Percentiles rank a stretch among this genome's conserved stretches.
These are phyloP conservation scores for Alcis repandata DNA, from an alignment of 2,888 invertebrate species.

Conservation along the genomic window DNA sequence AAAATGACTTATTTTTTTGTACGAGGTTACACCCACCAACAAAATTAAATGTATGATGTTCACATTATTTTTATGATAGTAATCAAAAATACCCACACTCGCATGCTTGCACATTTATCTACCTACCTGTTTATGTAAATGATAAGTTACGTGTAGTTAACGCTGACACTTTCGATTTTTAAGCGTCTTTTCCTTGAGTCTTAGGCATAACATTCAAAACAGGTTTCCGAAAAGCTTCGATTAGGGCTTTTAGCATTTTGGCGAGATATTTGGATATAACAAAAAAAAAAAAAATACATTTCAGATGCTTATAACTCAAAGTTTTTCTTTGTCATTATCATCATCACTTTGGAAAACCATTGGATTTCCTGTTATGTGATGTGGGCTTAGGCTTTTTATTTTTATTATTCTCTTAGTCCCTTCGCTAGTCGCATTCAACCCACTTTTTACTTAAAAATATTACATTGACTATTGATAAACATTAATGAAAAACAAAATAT, in stretches of 20 bases:
- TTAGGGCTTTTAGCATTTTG: neutral
- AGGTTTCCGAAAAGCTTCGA: neutral
- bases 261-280: neutral
- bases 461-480: neutral
- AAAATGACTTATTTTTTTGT: neutral
- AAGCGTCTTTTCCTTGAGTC: constrained; percentile 11
- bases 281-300: too few relatives aligned
- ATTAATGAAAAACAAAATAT: neutral
- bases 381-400: neutral
- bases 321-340: too few relatives aligned
- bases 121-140: constrained; percentile 10
- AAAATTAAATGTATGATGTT: neutral
- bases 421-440: too few relatives aligned
- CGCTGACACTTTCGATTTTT: constrained; percentile 17
- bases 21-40: neutral
- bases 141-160: constrained; percentile 6
- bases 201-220: constrained; percentile 11
- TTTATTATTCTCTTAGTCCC: too few relatives aligned
- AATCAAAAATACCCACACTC: constrained; percentile 13
- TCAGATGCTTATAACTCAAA: too few relatives aligned
- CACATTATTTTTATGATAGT: constrained; percentile 2
- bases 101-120: constrained; percentile 2
- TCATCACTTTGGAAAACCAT: too few relatives aligned
- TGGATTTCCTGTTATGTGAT: too few relatives aligned
- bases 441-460: neutral